Base-by-base conservation (phyloP, 2,888 invertebrate species). In the Drosophila aldrichi region DNA sequence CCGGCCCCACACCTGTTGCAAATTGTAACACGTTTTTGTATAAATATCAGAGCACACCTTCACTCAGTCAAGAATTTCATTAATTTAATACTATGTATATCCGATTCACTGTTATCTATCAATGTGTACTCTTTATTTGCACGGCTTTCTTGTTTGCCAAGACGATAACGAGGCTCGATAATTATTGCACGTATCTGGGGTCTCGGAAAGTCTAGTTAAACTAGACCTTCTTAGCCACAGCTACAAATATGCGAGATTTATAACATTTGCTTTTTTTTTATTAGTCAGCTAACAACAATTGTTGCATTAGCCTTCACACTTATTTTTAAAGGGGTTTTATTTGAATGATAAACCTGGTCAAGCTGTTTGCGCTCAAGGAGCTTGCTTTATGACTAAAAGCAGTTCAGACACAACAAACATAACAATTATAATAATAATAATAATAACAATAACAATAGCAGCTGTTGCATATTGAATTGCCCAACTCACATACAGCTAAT, bases 151-250 rank as follows among this genome's bases (percentile, higher is more conserved):
- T 66, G 48, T 49, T 58, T 46, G 29, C 38, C 12, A 49, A 44
- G 18, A 22, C 44, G 77, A 78, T 79, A 78, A 78, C 29, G 77
- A 67, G 44, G 71, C 60, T 57, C 60, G 61, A 76, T 79, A 67
- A 54, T 38, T 51, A 43, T 48, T 52, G 44, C 62, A 66, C 64
- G 60, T 76, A 75, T 36, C 20, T 16, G 14, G 54, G 34, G 77
- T 41, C 32, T 10, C 55, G 6, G 9, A 32, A 44, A 48, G 36
- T 49, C 20, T 58, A 32, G 12, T 41, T 9, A 29, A 44, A 41
- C 34, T 20, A 44, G 34, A 60, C 48, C 38, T 25, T 41, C 29
- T 34, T 22, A 20, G 10, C 38, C 40, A n/a, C 32, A 51, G 43
- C 59, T 40, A 16, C 20, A 61, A 48, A 52, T 38, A 54, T 3